Evolutionary conservation across 1,140 invertebrate genomes (phyloP), one percentile per base, ranked within the genome.

Genomic region (Hormaphis cornu): DNA sequence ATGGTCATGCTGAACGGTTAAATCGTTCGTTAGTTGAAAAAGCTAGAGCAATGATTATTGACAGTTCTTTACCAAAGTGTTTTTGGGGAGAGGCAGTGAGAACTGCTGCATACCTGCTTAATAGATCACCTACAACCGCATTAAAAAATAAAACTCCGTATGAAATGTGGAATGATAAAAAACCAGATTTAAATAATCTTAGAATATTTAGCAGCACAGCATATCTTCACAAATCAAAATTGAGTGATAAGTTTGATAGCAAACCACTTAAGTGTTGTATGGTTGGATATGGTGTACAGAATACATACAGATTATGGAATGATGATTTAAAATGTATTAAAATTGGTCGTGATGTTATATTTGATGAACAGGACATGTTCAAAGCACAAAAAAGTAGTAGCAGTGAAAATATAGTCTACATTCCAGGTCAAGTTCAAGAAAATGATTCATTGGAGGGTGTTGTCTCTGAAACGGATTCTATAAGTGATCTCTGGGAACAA

Each of bases 41-140:
- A 59, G 75, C 75, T 5, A 70, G 76, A 58, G 59, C 75, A 18
- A 72, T 79, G 73, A 26, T 79, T 1, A 16, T 72, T 14, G 74
- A 77, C 33, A 53, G 71, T 37, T 40, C 72, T 2, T 22, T 78
- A 10, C 20, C 26, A 20, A 61, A 70, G 28, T 37, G 26, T 9
- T 73, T 74, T 54, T 79, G 78, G 77, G 72, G 73, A 22, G 77
- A 78, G 61, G 76, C 75, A 20, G 46, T 77, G n/a, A 20, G 26
- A 42, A 40, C 40, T 46, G 69, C 69, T 14, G 46, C 33, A 12
- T 72, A 73, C 37, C 12, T 70, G 2, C 26, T 66, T 7, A 73
- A 73, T 42, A 7, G 72, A 12, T 42, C 50, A 70, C 44, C 54
- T 14, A 71, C 70, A 26, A 16, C 26, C 14, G 53, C 8, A 20